phyloP scores from a whole-genome alignment of 2,797 vertebrate genomes.

The Erithacus rubecula region DNA sequence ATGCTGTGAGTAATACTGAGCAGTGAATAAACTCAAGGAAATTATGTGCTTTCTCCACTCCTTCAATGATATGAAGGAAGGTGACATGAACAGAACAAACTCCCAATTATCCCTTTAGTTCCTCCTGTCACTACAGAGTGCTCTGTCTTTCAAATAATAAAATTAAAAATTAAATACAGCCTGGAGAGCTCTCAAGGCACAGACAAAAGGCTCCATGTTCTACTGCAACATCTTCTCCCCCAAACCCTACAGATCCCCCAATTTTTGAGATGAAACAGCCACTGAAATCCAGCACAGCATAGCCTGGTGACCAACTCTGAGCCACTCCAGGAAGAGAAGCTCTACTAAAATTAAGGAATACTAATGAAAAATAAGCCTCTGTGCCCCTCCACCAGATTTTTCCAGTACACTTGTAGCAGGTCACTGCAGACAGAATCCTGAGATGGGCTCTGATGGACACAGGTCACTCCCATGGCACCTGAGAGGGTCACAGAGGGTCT shows the following conservation, averaged over 20 bases:
- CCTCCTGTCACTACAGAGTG: background rate
- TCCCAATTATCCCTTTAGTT: background rate
- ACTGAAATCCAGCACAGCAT: rapidly evolving
- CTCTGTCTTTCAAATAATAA: background rate
- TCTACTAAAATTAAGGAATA: background rate
- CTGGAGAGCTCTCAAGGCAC: background rate
- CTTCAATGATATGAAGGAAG: background rate
- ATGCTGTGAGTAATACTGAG: background rate
- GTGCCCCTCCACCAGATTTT: background rate
- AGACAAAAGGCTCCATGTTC: background rate
- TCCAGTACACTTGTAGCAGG: rapidly evolving
- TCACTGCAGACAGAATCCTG: background rate
- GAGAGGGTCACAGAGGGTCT: background rate
- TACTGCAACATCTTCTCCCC: background rate
- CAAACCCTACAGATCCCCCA: background rate
- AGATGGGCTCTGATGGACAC: rapidly evolving
- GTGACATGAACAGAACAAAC: background rate
- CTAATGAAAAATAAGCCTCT: background rate
- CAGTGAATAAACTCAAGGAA: background rate
- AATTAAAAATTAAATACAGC: background rate
- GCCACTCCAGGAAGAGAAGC: background rate
- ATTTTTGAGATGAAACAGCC: background rate
- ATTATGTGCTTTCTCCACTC: background rate
- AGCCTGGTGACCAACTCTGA: background rate
- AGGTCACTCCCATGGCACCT: rapidly evolving